Evolutionary conservation across 92 coral and sea anemone genomes (phyloP), one percentile per base, ranked within the genome.

Genomic region (Parazoanthus darwini): DNA sequence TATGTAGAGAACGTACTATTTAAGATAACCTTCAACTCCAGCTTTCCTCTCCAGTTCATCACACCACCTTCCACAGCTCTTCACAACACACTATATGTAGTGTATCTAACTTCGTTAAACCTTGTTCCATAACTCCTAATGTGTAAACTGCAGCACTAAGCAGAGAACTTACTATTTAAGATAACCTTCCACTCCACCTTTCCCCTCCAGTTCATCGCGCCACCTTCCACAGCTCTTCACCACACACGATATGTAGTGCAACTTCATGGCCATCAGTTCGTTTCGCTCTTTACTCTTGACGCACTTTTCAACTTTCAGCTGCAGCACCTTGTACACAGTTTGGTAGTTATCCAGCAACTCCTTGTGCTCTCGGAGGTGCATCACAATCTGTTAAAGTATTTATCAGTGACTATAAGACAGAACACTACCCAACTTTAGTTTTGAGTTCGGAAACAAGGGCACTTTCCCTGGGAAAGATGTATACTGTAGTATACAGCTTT

Each of bases 211-310:
- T 4, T 90, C 97, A 29, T 93, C 88, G 44, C 90, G 94, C 99
- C 99, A 96, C 78, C 98, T 88, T 7, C 94, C 98, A 86, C 95
- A 94, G 59, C 76, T 92, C 80, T 90, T 89, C 74, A 96, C 89
- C 25, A 92, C 86, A 70, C 89, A 82, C 2, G 94, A 96, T 22
- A 91, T 82, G 81, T 93, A 96, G 39, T 96, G 99, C 63, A 96
- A 82, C 91, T 96, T 96, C 98, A 96, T 92, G 8, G 96, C 96
- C 88, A 96, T 89, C 26, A 96, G 94, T 56, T 96, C 99, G 59
- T 92, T 92, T 93, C 92, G 92, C 2, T 78, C 86, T 26, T 85
- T 76, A 25, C 89, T 79, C 82, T 96, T 96, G 11, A 96, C 54
- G 68, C 82, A 92, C 18, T 90, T 88, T 79, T 96, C 98, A 7